These are phyloP conservation scores for Peromyscus nudipes DNA, from an alignment of 2,797 vertebrate species.

Conservation along the genomic window DNA sequence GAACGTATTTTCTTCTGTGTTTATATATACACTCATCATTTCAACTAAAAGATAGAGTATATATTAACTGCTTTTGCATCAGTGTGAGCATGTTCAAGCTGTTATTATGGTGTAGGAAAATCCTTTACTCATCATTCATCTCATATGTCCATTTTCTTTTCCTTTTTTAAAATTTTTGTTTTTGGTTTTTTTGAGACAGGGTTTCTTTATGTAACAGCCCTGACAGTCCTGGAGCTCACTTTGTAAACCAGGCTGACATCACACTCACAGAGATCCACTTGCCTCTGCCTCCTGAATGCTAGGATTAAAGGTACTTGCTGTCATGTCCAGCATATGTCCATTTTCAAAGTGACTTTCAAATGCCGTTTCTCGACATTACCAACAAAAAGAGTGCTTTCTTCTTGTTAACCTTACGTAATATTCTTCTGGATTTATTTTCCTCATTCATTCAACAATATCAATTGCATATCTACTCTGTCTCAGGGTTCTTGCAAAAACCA, in stretches of 20 bases:
- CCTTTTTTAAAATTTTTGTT: background rate
- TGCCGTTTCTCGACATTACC: background rate
- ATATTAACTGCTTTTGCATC: conserved; percentile 7
- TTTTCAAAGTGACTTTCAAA: background rate
- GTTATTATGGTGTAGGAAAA: background rate
- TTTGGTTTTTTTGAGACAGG: background rate
- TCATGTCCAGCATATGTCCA: background rate
- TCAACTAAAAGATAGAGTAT: background rate
- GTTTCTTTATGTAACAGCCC: background rate
- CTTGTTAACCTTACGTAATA: background rate
- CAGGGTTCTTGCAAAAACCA: background rate
- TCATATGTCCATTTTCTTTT: background rate
- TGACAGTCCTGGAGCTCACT: background rate
- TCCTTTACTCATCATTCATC: background rate
- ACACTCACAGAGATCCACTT: background rate
- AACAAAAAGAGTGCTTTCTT: background rate
- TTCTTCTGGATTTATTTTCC: background rate
- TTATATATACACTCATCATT: background rate
- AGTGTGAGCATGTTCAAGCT: background rate
- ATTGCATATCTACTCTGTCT: background rate
- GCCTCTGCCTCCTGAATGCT: background rate
- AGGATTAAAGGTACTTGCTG: background rate
- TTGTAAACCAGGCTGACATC: background rate
- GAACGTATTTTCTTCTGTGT: background rate
- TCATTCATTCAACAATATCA: background rate